Base-by-base conservation (phyloP, 1,140 invertebrate genomes). In the Probaryconus sp. region DNA sequence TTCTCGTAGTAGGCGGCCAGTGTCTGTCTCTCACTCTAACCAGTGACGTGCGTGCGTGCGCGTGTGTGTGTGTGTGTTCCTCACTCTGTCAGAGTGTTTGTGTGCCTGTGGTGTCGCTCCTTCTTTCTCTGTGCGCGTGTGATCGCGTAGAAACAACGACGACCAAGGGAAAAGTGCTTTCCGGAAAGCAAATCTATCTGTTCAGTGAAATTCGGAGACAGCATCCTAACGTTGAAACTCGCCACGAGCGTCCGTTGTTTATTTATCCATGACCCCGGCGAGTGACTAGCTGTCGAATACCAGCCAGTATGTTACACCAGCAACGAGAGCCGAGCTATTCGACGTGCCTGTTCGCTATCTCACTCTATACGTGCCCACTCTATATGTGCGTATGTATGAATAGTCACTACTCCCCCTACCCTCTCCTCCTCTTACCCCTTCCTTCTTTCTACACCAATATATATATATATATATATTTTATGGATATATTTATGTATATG, bases 181-280 rank as follows among this genome's bases (percentile, higher is more conserved):
- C 71, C 55, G 53, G 51, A 69, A 47, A n/a, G 18, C 21, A 28
- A 33, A 17, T 4, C 24, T 30, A 47, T 13, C 10, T 21, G 40
- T n/a, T 5, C 2, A n/a, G n/a, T n/a, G n/a, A n/a, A n/a, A n/a
- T n/a, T 18, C 14, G 37, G n/a, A 10, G 16, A 11, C 53, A 26
- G 7, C 30, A n/a, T 20, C 17, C 9, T 38, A 20, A 37, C 18
- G 33, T 28, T 40, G 56, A 28, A n/a, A 50, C 26, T 31, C 21
- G 31, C 43, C 37, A 24, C 30, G 43, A 50, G 48, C 55, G 24
- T 61, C 28, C 53, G 30, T 21, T 76, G 63, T 76, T 76, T 76
- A 70, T 77, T 77, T 74, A 71, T 69, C 67, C 63, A 71, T 72
- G 74, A 77, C 67, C 76, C 71, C 61, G 61, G 31, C 58, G 50